Conservation (phyloP, 37 sponge, comb jelly and placozoan genomes). For the Tethya wilhelma region DNA sequence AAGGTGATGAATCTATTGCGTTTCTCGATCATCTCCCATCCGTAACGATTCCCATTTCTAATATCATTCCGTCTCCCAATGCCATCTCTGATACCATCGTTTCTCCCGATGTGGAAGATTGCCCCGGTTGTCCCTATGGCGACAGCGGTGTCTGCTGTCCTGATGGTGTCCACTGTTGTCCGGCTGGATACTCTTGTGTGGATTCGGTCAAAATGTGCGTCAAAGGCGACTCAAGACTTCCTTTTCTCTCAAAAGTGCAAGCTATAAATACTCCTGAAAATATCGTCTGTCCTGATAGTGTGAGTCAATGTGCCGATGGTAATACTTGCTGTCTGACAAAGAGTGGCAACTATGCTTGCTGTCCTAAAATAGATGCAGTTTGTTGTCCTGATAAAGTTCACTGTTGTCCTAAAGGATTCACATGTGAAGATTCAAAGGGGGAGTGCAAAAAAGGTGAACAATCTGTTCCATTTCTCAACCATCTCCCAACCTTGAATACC, state of each 20-base stretch:
- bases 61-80: background rate
- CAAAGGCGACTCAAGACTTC: background rate
- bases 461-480: too few species aligned
- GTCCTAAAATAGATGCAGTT: conserved; percentile 71
- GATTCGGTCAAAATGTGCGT: too few species aligned
- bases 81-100: too few species aligned
- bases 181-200: too few species aligned
- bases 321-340: conserved; percentile 66
- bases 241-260: background rate
- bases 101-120: background rate
- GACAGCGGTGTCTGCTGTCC: background rate
- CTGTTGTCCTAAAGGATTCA: conserved; percentile 78
- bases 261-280: background rate
- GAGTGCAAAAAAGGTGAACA: too few species aligned
- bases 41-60: too few species aligned
- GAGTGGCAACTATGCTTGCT: conserved; percentile 63
- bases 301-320: conserved; percentile 65
- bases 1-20: too few species aligned
- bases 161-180: conserved; percentile 66
- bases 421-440: too few species aligned
- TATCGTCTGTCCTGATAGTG: conserved; percentile 59
- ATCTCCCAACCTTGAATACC: too few species aligned
- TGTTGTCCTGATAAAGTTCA: conserved; percentile 77
- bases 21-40: too few species aligned
- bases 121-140: conserved; percentile 64